Evolutionary conservation across 2,888 invertebrate species (phyloP).

Genomic region (Clusia tigrina): DNA sequence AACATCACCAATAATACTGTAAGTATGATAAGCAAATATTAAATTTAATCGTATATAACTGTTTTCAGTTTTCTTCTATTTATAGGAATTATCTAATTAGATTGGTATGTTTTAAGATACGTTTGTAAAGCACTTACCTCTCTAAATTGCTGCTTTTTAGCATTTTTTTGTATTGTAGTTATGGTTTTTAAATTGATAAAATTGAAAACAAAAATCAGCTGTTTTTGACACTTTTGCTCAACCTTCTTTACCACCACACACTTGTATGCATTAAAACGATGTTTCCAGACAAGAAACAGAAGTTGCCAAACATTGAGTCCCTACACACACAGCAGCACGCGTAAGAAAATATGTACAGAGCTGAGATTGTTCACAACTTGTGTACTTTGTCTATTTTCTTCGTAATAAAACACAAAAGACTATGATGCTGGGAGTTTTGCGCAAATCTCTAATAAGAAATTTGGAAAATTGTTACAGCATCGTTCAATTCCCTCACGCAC

Average conservation of each 20-base stretch:
- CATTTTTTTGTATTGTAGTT: constrained; percentile 38
- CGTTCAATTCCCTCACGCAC: no score
- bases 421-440: no score
- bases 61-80: not conserved
- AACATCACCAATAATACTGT: not conserved
- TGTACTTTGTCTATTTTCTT: no score
- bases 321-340: no score
- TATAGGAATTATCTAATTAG: not conserved
- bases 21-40: not conserved
- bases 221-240: not conserved
- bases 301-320: no score
- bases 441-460: no score
- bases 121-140: constrained; percentile 41
- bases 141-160: constrained; percentile 53
- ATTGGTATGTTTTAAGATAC: not conserved
- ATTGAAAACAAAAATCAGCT: not conserved
- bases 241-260: not conserved
- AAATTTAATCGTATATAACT: not conserved
- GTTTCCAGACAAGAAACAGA: no score
- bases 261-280: no score
- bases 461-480: no score
- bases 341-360: no score
- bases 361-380: no score
- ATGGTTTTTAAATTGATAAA: constrained; percentile 23
- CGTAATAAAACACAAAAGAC: no score